phyloP scores from a whole-genome alignment of 2,113 vertebrate genomes.

The Petrocephalus microphthalmus region DNA sequence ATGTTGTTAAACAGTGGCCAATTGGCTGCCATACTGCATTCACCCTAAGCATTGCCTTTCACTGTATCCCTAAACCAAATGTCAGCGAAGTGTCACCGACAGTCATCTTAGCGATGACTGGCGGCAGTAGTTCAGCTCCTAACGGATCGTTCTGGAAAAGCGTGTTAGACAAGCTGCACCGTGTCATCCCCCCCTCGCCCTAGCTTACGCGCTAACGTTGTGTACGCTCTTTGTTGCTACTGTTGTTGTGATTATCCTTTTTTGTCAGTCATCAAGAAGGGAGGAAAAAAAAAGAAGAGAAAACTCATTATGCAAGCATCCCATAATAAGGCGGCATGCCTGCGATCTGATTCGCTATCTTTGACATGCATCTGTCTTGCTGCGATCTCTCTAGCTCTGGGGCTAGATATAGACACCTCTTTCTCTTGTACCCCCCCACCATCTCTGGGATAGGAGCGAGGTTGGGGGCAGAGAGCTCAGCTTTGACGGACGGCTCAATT shows the following conservation, averaged over 20 bases:
- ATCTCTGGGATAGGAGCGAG: conserved; percentile 30
- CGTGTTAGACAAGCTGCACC: conserved; percentile 70
- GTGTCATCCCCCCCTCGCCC: conserved; percentile 56
- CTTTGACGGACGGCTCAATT: conserved; percentile 63
- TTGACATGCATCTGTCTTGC: conserved; percentile 70
- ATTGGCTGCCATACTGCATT: not conserved
- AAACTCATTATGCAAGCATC: conserved; percentile 64
- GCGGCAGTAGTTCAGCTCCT: conserved; percentile 67
- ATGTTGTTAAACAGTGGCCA: not conserved
- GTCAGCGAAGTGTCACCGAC: not conserved
- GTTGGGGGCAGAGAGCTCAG: conserved; percentile 44
- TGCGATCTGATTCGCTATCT: conserved; percentile 70
- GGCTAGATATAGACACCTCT: conserved; percentile 62
- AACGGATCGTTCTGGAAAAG: conserved; percentile 73
- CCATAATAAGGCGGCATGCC: conserved; percentile 56
- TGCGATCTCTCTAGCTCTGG: conserved; percentile 59
- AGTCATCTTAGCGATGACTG: conserved; percentile 62
- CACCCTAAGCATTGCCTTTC: not conserved
- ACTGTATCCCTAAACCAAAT: not conserved
- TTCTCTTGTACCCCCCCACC: conserved; percentile 51
- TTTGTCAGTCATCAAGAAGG: conserved; percentile 61
- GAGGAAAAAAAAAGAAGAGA: conserved; percentile 52
- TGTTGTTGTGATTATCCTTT: conserved; percentile 63
- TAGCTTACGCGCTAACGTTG: conserved; percentile 63
- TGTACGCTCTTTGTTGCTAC: conserved; percentile 62